Evolutionary conservation across 2,113 vertebrate species (phyloP), one percentile per base, ranked within the genome.

Genomic region (Mugil cephalus): DNA sequence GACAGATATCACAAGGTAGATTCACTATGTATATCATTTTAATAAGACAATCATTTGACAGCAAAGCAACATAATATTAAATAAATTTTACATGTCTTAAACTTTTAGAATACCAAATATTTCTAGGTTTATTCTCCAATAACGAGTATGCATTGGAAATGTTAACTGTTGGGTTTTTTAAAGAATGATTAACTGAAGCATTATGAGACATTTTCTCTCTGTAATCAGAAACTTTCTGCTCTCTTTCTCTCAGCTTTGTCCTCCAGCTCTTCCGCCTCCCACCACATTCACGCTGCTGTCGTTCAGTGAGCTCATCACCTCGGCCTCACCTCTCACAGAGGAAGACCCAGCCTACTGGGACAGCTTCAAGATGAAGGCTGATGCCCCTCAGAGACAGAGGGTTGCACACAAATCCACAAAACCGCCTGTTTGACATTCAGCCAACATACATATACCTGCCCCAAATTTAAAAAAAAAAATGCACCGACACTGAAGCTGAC

Each of bases 301-400:
- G 38, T 98, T 97, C 85, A 83, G 91, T 69, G 96, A 99, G 65
- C 95, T 99, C 86, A 89, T 96, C 36, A 82, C 93, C 6, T 93
- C 93, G 30, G 96, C 96, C 66, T 87, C 94, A 47, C 96, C 97
- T 58, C 89, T 99, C 9, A 10, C 93, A 36, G 93, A 96, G 4
- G 97, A 98, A 84, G 97, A 99, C 87, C 87, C 94, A 64, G 79
- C 92, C 9, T 95, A 93, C 86, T 99, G 98, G 98, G 95, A 97
- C 74, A 93, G 87, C 74, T 99, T 98, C 88, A 92, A 91, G 83
- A 95, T 79, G 52, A 98, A 97, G 90, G 92, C 92, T 47, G 95
- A 97, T 64, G 88, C 90, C 17, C 95, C 94, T 8, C 65, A 87
- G 83, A 94, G 93, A 74, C 95, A 95, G 86, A 95, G 82, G 40